Conservation (phyloP, 1,140 invertebrate genomes). For the Saccostrea glomerata region DNA sequence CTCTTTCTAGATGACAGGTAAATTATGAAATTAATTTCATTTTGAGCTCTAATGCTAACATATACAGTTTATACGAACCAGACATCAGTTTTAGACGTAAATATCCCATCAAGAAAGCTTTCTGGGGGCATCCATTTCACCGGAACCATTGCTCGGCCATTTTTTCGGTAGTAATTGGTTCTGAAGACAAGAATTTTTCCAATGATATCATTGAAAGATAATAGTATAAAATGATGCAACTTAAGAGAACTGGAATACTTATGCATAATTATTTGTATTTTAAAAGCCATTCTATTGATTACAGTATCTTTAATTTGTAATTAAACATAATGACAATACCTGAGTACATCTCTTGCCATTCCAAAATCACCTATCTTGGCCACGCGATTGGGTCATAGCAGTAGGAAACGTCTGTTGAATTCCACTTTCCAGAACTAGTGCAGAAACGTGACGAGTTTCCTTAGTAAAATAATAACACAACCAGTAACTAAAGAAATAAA, state of each 20-base stretch:
- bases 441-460: no score
- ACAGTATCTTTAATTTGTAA: no score
- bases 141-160: constrained; percentile 74
- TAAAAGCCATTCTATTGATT: no score
- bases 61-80: constrained; percentile 83
- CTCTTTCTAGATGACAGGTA: no score
- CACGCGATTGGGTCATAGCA: constrained; percentile 83
- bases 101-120: constrained; percentile 74
- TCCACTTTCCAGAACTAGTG: no score
- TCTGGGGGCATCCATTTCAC: constrained; percentile 78
- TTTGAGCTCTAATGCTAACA: not conserved
- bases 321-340: constrained; percentile 46
- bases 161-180: constrained; percentile 78
- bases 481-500: no score
- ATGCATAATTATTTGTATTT: no score
- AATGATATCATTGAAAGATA: no score
- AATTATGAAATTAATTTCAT: not conserved
- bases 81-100: constrained; percentile 74
- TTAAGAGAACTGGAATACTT: no score
- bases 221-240: no score
- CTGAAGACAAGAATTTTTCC: constrained; percentile 54
- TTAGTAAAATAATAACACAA: no score
- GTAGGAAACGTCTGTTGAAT: no score
- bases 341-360: constrained; percentile 78
- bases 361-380: constrained; percentile 81